Evolutionary conservation across 2,797 vertebrate species (phyloP).

Genomic region (Anableps anableps): DNA sequence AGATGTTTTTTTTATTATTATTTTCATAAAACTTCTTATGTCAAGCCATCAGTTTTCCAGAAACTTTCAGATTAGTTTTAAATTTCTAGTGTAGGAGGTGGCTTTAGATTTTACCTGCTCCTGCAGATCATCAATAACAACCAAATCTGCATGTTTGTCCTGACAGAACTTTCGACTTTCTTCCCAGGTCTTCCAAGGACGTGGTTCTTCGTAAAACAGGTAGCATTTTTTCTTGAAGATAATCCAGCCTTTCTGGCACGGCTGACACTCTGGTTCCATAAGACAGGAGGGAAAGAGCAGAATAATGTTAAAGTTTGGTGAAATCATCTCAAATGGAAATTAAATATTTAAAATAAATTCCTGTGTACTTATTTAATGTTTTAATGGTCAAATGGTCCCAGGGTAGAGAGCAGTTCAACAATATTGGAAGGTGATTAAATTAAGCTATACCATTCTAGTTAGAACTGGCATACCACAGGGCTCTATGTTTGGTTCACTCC

Average conservation of each 20-base stretch:
- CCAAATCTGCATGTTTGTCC: neutral
- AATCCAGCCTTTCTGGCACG: slow-evolving; percentile 55
- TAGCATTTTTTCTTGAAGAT: slow-evolving; percentile 68
- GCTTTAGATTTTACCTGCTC: slow-evolving; percentile 61
- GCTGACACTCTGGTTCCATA: slow-evolving; percentile 52
- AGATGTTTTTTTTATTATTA: neutral
- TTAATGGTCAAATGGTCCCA: neutral
- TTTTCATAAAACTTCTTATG: neutral
- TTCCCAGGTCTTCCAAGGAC: accelerated
- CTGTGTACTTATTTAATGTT: neutral
- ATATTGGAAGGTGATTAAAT: neutral
- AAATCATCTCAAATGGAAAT: slow-evolving; percentile 5
- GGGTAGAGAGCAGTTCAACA: neutral
- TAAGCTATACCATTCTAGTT: neutral
- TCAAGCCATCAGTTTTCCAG: neutral
- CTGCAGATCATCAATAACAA: slow-evolving; percentile 39
- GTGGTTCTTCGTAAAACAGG: accelerated
- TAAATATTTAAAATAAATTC: neutral
- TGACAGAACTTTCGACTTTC: accelerated
- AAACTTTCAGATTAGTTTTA: neutral
- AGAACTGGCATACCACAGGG: neutral
- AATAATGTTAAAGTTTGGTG: neutral
- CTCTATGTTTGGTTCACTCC: neutral
- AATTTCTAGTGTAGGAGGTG: neutral
- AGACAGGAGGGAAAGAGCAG: neutral